A percentile compares a stretch with the other conserved stretches of the same genome.
phyloP scores from a whole-genome alignment of 2,797 vertebrate genomes.

The Nyctalus aviator region DNA sequence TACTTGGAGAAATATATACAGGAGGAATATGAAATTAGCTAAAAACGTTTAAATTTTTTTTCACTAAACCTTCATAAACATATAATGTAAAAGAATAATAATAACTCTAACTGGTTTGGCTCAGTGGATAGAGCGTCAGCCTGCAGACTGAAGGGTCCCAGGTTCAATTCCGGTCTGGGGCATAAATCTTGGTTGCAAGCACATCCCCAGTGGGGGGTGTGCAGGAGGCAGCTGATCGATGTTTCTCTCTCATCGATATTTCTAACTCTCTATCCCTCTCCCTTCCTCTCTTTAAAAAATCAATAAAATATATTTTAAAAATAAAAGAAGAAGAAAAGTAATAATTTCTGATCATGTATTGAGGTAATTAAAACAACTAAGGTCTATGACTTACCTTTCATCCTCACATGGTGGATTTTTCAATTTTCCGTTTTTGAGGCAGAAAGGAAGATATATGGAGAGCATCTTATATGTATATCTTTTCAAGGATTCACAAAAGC shows the following conservation, averaged over 20 bases:
- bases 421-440: neutral
- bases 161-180: no score
- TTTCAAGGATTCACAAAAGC: neutral
- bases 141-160: no score
- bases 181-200: no score
- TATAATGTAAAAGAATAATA: neutral
- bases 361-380: neutral
- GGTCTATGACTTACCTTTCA: neutral
- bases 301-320: no score
- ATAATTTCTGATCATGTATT: neutral
- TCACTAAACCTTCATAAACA: neutral
- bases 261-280: no score
- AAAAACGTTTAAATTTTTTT: neutral
- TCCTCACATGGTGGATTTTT: neutral
- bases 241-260: no score
- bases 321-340: neutral
- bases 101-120: no score
- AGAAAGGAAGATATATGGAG: neutral
- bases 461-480: neutral
- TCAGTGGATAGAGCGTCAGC: no score
- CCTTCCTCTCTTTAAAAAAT: no score
- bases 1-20: neutral
- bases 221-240: no score
- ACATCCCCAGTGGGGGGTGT: no score
- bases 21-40: neutral